These are phyloP conservation scores for Liasis olivaceus DNA, from an alignment of 2,797 vertebrate species.

Conservation along the genomic window DNA sequence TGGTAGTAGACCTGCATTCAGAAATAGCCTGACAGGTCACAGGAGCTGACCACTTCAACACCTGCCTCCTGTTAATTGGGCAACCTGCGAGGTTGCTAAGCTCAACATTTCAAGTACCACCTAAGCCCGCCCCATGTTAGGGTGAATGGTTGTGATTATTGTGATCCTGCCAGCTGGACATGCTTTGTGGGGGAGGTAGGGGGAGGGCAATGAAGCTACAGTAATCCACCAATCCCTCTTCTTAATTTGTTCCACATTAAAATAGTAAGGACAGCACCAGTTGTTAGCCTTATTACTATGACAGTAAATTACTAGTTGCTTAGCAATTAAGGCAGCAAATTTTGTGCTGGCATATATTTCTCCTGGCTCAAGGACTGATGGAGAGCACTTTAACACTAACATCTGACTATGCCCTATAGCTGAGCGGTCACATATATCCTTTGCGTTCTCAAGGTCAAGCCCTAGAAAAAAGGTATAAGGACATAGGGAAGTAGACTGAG, in stretches of 20 bases:
- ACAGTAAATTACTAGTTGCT: neutral
- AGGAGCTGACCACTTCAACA: too few species aligned
- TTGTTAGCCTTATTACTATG: neutral
- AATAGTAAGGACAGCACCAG: neutral
- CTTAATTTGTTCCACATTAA: neutral
- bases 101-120: neutral
- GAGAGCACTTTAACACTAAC: neutral
- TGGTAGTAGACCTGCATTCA: too few species aligned
- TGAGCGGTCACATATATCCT: neutral
- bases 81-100: neutral
- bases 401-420: neutral
- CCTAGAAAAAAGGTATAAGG: neutral
- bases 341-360: neutral
- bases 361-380: neutral
- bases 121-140: neutral
- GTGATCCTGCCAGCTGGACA: neutral
- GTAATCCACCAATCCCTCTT: neutral
- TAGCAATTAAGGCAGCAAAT: neutral
- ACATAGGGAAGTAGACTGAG: neutral
- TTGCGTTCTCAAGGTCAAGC: neutral
- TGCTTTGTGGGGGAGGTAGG: neutral
- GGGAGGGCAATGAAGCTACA: neutral
- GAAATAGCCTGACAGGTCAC: too few species aligned
- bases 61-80: neutral
- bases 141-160: neutral